Base-by-base conservation (phyloP, 2,888 invertebrate genomes). In the Ophion obscuratus region DNA sequence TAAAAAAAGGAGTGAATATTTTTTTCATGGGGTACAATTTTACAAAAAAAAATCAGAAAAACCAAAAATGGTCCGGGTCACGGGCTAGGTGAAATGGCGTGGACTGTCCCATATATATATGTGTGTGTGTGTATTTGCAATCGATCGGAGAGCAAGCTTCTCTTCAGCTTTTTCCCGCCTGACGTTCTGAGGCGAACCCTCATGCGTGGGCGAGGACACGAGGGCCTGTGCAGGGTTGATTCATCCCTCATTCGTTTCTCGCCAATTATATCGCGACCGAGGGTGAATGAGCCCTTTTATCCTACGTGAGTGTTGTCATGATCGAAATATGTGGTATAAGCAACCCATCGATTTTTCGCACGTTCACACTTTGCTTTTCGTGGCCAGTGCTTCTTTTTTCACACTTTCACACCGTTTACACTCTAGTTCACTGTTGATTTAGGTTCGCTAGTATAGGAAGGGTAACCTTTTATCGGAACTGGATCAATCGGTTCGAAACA, bases 341-440 rank as follows among this genome's bases (percentile, higher is more conserved):
- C 24, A 47, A 64, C 47, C 31, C 62, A 64, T 75, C 75, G 47
- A 75, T 75, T 75, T 64, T 75, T 75, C 61, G 64, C 64, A 75
- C 64, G 27, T 75, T 64, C 53, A 14, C 27, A 64, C n/a, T 75
- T 75, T 47, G 47, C 31, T 10, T 27, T 44, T 20, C 27, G 7
- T 44, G 11, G 27, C 7, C 44, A 24, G 20, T 59, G 5, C 2
- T 57, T 57, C 31, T 31, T 71, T 57, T 7, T 40, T 61, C 67
- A 20, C 31, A n/a, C 10, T 24, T 31, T 31, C 4, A 31, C 31
- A 31, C 3, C 2, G 31, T 4, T 31, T 31, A 31, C 31, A 31
- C 31, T 4, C 31, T 31, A 31, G 2, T 31, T 31, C 31, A 31
- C 31, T 31, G 31, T 31, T 31, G 31, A 31, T 31, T 31, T 31